Percentiles rank a stretch among this genome's conserved stretches.
These are phyloP conservation scores for Bombus waltoni DNA, from an alignment of 1,140 invertebrate species.

Conservation along the genomic window DNA sequence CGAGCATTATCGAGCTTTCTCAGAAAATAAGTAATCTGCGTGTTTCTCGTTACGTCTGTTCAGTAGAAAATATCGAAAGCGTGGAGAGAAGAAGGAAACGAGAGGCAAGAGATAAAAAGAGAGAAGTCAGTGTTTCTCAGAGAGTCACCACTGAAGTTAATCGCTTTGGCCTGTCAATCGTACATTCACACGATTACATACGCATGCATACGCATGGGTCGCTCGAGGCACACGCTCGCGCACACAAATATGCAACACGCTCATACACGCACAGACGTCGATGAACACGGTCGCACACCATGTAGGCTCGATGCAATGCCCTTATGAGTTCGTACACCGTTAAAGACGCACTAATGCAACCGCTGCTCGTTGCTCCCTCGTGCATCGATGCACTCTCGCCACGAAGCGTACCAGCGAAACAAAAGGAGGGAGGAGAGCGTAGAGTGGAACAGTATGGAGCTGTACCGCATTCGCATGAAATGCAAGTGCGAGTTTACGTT, in stretches of 20 bases:
- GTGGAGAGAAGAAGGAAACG: neutral
- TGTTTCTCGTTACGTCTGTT: neutral
- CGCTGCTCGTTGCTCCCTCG: constrained; percentile 50
- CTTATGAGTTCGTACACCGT: constrained; percentile 58
- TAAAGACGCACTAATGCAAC: constrained; percentile 59
- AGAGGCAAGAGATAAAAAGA: neutral
- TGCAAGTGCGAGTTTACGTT: constrained; percentile 54
- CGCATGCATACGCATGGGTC: constrained; percentile 25
- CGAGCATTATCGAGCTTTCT: neutral
- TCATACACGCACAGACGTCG: neutral
- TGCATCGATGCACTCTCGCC: constrained; percentile 47
- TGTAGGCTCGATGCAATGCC: constrained; percentile 52
- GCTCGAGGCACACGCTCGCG: neutral
- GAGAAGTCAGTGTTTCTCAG: neutral
- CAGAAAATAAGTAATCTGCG: neutral
- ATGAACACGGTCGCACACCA: neutral
- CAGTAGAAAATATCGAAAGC: neutral
- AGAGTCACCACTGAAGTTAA: constrained; percentile 63
- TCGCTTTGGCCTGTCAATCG: constrained; percentile 75
- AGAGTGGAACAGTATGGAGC: constrained; percentile 17
- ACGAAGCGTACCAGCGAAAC: constrained; percentile 51
- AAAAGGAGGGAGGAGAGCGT: constrained; percentile 41
- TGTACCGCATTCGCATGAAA: constrained; percentile 44
- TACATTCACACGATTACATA: constrained; percentile 2
- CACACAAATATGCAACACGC: neutral